Percentiles rank a stretch among this genome's conserved stretches.
phyloP scores from a whole-genome alignment of 1,140 invertebrate genomes.

The Euwallacea similis region DNA sequence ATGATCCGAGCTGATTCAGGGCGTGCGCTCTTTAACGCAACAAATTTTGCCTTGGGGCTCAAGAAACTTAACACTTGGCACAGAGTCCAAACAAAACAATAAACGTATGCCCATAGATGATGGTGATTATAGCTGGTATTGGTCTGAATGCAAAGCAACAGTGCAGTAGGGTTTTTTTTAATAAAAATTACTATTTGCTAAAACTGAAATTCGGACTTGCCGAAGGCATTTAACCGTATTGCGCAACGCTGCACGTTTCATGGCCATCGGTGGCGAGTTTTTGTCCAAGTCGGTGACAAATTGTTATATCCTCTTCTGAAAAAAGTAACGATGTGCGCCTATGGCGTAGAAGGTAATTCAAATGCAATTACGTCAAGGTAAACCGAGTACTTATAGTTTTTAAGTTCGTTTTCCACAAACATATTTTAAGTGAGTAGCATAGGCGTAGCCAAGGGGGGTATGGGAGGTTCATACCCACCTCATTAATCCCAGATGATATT shows the following conservation, averaged over 20 bases:
- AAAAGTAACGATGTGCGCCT: neutral
- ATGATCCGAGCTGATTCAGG: no score
- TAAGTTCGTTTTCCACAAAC: conserved; percentile 34
- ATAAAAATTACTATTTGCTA: neutral
- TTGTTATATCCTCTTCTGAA: neutral
- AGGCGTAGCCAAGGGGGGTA: no score
- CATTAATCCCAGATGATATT: no score
- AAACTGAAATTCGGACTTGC: neutral
- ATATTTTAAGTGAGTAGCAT: conserved; percentile 20
- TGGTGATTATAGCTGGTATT: neutral
- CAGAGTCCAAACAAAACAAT: conserved; percentile 12
- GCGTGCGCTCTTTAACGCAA: no score
- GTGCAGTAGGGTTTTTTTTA: neutral
- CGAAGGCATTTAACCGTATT: neutral
- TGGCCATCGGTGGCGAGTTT: neutral
- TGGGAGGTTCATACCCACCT: no score
- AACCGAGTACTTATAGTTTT: conserved; percentile 34
- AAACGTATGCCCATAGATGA: conserved; percentile 2
- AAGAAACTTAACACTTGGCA: conserved; percentile 15
- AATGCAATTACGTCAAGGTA: conserved; percentile 31
- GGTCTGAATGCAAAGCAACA: conserved; percentile 6
- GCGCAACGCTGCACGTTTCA: neutral
- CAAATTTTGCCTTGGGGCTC: no score
- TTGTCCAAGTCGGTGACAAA: neutral
- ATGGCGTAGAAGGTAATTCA: conserved; percentile 21